Base-by-base conservation (phyloP, 2,888 invertebrate genomes). In the Philaethria dido region DNA sequence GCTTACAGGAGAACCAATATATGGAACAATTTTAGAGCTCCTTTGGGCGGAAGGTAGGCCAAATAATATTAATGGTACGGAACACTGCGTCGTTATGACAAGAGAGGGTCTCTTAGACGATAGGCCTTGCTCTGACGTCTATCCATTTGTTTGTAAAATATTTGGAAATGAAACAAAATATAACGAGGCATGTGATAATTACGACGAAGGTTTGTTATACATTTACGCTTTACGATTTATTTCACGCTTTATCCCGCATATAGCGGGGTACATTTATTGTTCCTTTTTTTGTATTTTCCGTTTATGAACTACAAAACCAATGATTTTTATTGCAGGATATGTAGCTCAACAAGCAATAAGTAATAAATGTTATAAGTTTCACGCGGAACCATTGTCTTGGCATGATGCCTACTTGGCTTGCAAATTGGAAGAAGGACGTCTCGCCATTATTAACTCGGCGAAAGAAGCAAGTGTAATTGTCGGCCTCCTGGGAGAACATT, bases 121-220 rank as follows among this genome's bases (percentile, higher is more conserved):
- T 71, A 75, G 77, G 9, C 72, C 79, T 0, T 85, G 85, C 63
- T 59, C 73, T 11, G 76, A 78, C 6, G 78, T 81, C 22, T 78
- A 80, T 71, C 85, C 84, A 0, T 84, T 84, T 69, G 77, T 85
- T 13, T 85, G 85, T 67, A 84, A 84, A 77, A 81, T 84, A 71
- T 68, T 73, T 4, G 78, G 76, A 18, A 78, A 80, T n/a, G 72
- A 80, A 3, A 81, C 76, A 3, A 71, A 71, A 18, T 78, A 74
- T 62, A 81, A 84, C 69, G 74, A 79, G n/a, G 64, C 77, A 29
- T 85, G 84, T 63, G 75, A 80, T 70, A 78, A 75, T 54, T 84
- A 68, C 73, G 83, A 84, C 69, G 5, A 68, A 39, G 84, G 84
- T 83, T 69, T 62, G 73, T 70, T 22, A 8, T 22, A 14, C 2